Conservation (phyloP, 2,797 vertebrate species). For the Acrossocheilus fasciatus region DNA sequence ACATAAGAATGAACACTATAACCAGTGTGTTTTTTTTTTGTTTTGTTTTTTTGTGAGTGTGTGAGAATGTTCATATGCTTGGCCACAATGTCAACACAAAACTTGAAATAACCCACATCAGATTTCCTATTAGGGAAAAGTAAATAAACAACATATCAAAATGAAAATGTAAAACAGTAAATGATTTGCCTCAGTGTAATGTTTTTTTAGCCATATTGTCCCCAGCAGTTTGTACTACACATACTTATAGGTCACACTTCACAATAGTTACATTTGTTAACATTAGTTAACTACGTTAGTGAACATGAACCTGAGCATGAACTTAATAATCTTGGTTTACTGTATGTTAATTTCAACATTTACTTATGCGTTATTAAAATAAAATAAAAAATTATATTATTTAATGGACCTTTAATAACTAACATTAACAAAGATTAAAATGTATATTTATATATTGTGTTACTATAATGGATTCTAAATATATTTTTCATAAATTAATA, state of each 20-base stretch:
- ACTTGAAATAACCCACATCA: not conserved
- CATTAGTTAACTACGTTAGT: not conserved
- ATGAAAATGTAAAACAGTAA: not conserved
- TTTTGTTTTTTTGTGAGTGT: not conserved
- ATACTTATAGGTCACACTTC: not conserved
- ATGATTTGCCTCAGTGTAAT: not conserved
- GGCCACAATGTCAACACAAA: not conserved
- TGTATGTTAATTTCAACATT: not conserved
- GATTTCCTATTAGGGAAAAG: not conserved
- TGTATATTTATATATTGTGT: not conserved
- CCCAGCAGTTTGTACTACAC: not conserved
- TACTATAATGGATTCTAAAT: not conserved
- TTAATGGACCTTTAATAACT: not conserved
- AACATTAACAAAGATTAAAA: not conserved
- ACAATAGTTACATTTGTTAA: not conserved
- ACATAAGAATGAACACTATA: constrained; percentile 46
- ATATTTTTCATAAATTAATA: not conserved
- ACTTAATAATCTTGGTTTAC: not conserved
- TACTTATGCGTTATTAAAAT: not conserved
- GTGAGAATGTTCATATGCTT: constrained; percentile 10
- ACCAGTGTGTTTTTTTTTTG: constrained; percentile 21
- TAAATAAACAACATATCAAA: not conserved
- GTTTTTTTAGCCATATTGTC: not conserved
- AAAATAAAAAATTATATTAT: not conserved
- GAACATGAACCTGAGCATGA: not conserved